Conservation (phyloP, 1,140 invertebrate species). For the Formica exsecta region DNA sequence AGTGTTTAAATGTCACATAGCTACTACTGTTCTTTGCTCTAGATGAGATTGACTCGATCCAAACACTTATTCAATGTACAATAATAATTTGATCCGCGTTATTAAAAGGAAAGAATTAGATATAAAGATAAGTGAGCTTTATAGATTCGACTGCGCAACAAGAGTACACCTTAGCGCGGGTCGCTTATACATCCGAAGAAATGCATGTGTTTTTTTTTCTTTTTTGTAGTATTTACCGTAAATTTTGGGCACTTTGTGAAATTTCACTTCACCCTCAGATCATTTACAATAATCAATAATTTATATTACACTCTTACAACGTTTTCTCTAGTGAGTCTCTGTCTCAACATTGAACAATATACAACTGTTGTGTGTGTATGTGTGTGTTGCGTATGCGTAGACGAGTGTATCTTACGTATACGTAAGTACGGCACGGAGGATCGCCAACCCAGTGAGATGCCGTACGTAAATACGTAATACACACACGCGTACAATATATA, state of each 20-base stretch:
- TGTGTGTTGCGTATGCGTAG: slow-evolving; percentile 47
- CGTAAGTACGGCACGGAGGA: not conserved
- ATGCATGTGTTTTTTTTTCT: slow-evolving; percentile 73
- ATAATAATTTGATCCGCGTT: too few species aligned
- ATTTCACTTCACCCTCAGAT: slow-evolving; percentile 86
- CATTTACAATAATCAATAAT: slow-evolving; percentile 84
- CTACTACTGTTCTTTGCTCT: not conserved
- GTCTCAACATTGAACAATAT: slow-evolving; percentile 76
- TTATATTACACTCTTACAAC: slow-evolving; percentile 83
- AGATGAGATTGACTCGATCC: not conserved
- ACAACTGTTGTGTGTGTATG: slow-evolving; percentile 61
- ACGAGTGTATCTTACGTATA: not conserved
- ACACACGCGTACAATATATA: slow-evolving; percentile 17
- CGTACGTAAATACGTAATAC: slow-evolving; percentile 28
- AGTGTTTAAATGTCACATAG: not conserved
- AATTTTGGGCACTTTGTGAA: slow-evolving; percentile 86
- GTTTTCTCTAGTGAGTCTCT: slow-evolving; percentile 79
- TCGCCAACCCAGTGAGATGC: not conserved
- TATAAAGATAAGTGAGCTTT: not conserved
- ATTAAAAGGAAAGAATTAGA: not conserved
- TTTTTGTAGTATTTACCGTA: slow-evolving; percentile 73
- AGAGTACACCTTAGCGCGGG: slow-evolving; percentile 74
- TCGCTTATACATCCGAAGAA: slow-evolving; percentile 71
- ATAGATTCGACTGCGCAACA: slow-evolving; percentile 12
- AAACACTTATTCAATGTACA: too few species aligned